Conservation (phyloP, 2,888 invertebrate species). For the Morinoia aosen region DNA sequence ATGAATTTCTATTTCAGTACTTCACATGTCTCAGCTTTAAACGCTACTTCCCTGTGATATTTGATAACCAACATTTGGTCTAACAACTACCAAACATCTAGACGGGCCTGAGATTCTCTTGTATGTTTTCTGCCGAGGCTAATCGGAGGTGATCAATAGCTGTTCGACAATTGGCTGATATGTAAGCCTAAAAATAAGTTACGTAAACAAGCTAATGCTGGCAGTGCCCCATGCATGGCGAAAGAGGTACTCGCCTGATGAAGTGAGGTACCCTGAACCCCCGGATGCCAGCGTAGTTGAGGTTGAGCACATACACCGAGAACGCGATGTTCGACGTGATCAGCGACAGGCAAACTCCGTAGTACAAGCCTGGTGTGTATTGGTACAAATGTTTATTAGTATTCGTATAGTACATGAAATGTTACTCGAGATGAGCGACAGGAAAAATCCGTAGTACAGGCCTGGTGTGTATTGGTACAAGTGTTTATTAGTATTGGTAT, state of each 20-base stretch:
- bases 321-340: slow-evolving; percentile 57
- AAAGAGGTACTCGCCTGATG: slow-evolving; percentile 42
- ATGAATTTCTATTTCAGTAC: neutral
- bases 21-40: neutral
- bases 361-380: slow-evolving; percentile 59
- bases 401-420: neutral
- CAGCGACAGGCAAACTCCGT: slow-evolving; percentile 59
- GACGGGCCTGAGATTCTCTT: neutral
- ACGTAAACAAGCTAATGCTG: neutral
- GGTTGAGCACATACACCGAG: slow-evolving; percentile 54
- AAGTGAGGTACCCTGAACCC: slow-evolving; percentile 53
- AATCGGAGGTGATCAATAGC: neutral
- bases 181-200: neutral
- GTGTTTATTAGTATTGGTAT: neutral
- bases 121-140: neutral
- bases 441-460: slow-evolving; percentile 62
- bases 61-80: neutral
- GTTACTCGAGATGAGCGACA: slow-evolving; percentile 20
- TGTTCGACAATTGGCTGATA: neutral
- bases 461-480: slow-evolving; percentile 31
- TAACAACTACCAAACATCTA: neutral
- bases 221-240: neutral
- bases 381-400: neutral
- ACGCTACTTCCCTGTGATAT: neutral
- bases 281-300: slow-evolving; percentile 55